Evolutionary conservation across 2,888 invertebrate genomes (phyloP).

Genomic region (Zygogramma bicolorata): DNA sequence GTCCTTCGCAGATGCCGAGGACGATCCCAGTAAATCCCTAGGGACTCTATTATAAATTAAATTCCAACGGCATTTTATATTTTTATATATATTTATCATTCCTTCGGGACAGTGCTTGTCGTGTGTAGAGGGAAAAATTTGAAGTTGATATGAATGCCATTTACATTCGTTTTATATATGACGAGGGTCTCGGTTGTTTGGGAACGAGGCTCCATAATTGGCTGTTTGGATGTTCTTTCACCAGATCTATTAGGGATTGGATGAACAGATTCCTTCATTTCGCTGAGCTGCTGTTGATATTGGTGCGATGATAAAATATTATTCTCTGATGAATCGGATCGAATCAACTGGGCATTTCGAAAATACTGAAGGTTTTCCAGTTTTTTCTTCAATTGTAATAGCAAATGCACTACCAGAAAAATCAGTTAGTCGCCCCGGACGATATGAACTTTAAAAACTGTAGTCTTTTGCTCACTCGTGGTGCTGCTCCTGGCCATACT

Average conservation of each 20-base stretch:
- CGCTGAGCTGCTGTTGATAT: no score
- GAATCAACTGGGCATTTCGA: no score
- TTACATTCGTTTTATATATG: neutral
- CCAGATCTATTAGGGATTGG: neutral
- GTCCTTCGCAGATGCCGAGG: neutral
- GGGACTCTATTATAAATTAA: constrained; percentile 10
- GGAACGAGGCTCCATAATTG: constrained; percentile 13
- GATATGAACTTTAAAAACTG: no score
- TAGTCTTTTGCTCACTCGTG: no score
- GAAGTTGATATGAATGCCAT: constrained; percentile 10
- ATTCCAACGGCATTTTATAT: constrained; percentile 13
- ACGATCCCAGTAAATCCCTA: neutral
- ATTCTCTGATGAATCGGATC: no score
- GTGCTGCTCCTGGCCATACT: no score
- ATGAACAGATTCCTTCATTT: neutral
- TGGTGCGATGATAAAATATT: no score
- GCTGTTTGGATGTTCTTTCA: neutral
- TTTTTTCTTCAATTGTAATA: no score
- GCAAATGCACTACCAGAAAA: no score
- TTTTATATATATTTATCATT: constrained; percentile 20
- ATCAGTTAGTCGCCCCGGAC: no score
- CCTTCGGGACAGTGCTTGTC: neutral
- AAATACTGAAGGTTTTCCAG: no score
- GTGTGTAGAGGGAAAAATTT: constrained; percentile 8
- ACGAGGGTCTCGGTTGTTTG: constrained; percentile 9